These are phyloP conservation scores for Chlorops oryzae DNA, from an alignment of 1,140 invertebrate species.

Conservation along the genomic window DNA sequence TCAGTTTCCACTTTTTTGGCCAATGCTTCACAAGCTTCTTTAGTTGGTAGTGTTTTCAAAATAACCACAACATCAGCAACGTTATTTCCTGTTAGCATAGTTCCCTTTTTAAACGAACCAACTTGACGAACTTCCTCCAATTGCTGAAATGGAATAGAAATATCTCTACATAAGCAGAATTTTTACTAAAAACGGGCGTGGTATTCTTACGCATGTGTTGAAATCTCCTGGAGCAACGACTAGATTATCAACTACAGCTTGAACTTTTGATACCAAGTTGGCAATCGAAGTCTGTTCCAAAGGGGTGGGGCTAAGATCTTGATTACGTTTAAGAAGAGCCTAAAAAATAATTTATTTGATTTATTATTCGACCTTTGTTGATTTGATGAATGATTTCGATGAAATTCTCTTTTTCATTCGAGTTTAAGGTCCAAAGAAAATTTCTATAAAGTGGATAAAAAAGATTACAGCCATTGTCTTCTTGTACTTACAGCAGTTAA, in stretches of 20 bases:
- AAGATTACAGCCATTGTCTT: too few relatives aligned
- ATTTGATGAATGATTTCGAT: too few relatives aligned
- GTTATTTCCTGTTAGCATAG: conserved; percentile 92
- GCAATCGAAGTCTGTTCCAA: conserved; percentile 85
- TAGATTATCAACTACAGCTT: conserved; percentile 86
- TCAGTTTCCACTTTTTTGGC: conserved; percentile 84
- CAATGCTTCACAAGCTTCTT: conserved; percentile 86
- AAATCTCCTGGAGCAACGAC: conserved; percentile 89
- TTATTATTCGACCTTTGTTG: neutral
- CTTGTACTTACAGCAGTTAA: conserved; percentile 65
- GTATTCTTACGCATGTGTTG: conserved; percentile 85
- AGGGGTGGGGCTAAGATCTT: conserved; percentile 81
- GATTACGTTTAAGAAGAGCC: conserved; percentile 83
- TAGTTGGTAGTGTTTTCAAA: conserved; percentile 94
- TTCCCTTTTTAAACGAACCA: conserved; percentile 97
- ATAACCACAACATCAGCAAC: conserved; percentile 96
- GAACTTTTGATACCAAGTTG: conserved; percentile 88
- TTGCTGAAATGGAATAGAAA: conserved; percentile 59
- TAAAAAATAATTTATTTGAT: conserved; percentile 40
- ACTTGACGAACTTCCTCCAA: conserved; percentile 93
- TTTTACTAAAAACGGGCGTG: too few relatives aligned
- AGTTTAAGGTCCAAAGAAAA: conserved; percentile 3
- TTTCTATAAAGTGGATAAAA: too few relatives aligned
- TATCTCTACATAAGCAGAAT: conserved; percentile 3
- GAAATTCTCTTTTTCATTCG: conserved; percentile 8